Evolutionary conservation across 2,888 invertebrate species (phyloP).

Genomic region (Melanotus villosus): DNA sequence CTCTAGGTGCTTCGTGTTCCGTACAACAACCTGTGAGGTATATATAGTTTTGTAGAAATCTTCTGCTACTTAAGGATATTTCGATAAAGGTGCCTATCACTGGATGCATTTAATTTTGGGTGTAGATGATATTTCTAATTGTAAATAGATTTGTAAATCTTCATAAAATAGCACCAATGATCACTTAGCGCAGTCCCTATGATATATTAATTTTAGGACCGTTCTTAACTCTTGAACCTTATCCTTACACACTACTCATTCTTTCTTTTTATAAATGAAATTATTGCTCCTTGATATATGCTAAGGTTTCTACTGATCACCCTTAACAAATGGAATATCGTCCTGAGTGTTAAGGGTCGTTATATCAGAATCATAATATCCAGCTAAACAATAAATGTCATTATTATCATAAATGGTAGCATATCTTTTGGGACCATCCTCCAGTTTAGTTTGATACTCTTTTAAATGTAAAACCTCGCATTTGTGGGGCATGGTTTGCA

Average conservation of each 20-base stretch:
- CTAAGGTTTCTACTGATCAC: slow-evolving; percentile 42
- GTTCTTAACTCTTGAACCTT: slow-evolving; percentile 28
- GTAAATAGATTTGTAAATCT: slow-evolving; percentile 43
- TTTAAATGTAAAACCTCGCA: slow-evolving; percentile 89
- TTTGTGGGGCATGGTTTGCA: slow-evolving; percentile 96
- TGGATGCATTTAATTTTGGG: no score
- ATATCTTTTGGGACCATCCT: slow-evolving; percentile 80
- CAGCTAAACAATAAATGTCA: slow-evolving; percentile 94
- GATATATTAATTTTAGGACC: slow-evolving; percentile 36
- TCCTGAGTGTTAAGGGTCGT: slow-evolving; percentile 80
- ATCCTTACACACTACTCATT: slow-evolving; percentile 20
- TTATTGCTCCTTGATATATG: slow-evolving; percentile 60
- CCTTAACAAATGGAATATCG: slow-evolving; percentile 68
- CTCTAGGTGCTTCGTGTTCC: no score
- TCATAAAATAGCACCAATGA: slow-evolving; percentile 61
- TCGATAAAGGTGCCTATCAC: no score
- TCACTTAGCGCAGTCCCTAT: slow-evolving; percentile 54
- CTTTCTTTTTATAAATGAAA: slow-evolving; percentile 26
- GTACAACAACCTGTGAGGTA: no score
- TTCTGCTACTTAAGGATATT: no score
- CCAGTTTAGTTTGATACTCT: slow-evolving; percentile 82
- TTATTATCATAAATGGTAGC: slow-evolving; percentile 86
- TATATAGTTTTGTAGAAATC: no score
- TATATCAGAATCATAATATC: slow-evolving; percentile 92
- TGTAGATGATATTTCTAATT: no score